Base-by-base conservation (phyloP, 2,113 vertebrate species). In the Rhadina sibilatrix region DNA sequence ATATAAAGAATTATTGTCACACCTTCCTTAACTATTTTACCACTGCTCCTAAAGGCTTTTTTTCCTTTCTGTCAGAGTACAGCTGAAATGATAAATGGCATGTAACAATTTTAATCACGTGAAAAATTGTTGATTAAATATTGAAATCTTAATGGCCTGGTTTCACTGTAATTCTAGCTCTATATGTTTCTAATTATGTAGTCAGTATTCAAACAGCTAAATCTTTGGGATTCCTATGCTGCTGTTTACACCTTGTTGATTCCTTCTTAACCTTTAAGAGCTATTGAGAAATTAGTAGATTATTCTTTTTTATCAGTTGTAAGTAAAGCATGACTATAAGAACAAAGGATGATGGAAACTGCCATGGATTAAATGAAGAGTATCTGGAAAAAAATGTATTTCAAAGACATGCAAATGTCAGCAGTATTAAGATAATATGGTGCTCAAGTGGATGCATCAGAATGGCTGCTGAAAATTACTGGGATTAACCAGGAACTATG, bases 401-500 rank as follows among this genome's bases (percentile, higher is more conserved):
- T 83, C 94, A 95, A 95, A 97, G 83, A 90, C 83, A 92, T 74
- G 94, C 76, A 95, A 95, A 97, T 95, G 78, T 70, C 94, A 96
- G 95, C 35, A 95, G 79, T 95, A 93, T 88, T 83, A 89, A 88
- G 89, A 94, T 96, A 90, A 93, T 82, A 81, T 44, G 49, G 54
- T 74, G 79, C 78, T 97, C 81, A 97, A 96, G 94, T 92, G 91
- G 72, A 70, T 95, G 83, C 71, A 95, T 95, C 81, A 86, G 83
- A 95, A 93, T 84, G 77, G 83, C 88, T 91, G 93, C 83, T 95
- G 91, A 93, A 97, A 97, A 97, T 97, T 96, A 96, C 83, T 88
- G 65, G 85, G 94, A 96, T 97, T 96, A 97, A 88, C 89, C 61
- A 80, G 61, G 74, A 95, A 79, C 81, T 80, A 57, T 88, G 90